Percentiles rank a stretch among this genome's conserved stretches.
These are phyloP conservation scores for Diachrysia chrysitis DNA, from an alignment of 2,888 invertebrate species.

Conservation along the genomic window DNA sequence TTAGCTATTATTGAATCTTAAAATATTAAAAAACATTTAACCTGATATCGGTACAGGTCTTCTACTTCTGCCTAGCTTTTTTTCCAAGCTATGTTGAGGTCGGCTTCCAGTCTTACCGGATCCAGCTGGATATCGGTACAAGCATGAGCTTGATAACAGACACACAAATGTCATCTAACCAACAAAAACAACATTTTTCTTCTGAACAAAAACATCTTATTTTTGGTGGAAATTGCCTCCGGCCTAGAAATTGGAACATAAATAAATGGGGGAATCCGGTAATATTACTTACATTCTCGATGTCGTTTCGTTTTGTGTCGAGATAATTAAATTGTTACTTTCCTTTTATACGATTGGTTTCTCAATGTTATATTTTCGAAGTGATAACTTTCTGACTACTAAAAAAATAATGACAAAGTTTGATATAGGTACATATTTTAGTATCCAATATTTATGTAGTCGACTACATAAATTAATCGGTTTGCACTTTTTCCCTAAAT, in stretches of 20 bases:
- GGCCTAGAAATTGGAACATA: conserved; percentile 23
- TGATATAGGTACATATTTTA: too few species aligned
- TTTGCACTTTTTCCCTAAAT: not conserved
- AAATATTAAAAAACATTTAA: too few species aligned
- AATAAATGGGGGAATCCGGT: conserved; percentile 30
- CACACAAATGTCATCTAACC: conserved; percentile 16
- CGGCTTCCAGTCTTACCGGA: too few species aligned
- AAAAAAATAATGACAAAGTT: not conserved
- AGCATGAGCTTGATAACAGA: not conserved
- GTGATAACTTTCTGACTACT: not conserved
- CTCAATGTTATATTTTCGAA: not conserved
- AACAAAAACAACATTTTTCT: conserved; percentile 25
- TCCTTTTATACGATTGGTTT: not conserved
- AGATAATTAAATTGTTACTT: conserved; percentile 13
- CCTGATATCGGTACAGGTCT: too few species aligned
- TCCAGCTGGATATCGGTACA: too few species aligned
- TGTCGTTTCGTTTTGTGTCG: conserved; percentile 19
- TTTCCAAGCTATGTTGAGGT: too few species aligned
- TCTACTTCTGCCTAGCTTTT: too few species aligned
- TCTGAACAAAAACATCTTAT: conserved; percentile 14
- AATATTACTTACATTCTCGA: conserved; percentile 15
- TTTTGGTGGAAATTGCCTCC: conserved; percentile 23
- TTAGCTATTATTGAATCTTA: too few species aligned
- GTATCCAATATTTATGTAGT: too few species aligned
- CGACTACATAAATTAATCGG: too few species aligned